A percentile compares a stretch with the other conserved stretches of the same genome.
Conservation (phyloP, 1,140 invertebrate species). For the Tetraneura akinire region DNA sequence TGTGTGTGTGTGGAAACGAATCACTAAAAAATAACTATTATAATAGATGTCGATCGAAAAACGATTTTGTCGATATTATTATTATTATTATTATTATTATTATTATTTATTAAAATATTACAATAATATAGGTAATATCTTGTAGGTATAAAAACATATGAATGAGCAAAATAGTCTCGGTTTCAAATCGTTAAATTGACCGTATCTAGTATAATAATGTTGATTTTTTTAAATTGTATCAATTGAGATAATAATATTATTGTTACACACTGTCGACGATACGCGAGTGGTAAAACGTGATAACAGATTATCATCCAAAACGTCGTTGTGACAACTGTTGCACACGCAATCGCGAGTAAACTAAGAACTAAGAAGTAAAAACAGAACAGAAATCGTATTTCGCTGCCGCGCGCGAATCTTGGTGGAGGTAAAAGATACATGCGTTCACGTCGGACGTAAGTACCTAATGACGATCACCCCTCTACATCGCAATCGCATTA, state of each 20-base stretch:
- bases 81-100: too few relatives aligned
- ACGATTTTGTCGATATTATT: too few relatives aligned
- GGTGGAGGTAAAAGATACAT: conserved; percentile 34
- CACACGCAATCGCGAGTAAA: conserved; percentile 25
- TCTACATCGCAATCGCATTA: too few relatives aligned
- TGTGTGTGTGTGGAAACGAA: not conserved
- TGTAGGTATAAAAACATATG: not conserved
- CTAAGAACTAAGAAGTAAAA: conserved; percentile 28
- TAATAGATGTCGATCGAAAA: not conserved
- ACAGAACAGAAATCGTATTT: not conserved
- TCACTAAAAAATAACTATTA: not conserved
- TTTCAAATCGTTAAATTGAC: not conserved
- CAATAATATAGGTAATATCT: too few relatives aligned
- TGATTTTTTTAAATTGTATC: not conserved
- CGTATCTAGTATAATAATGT: not conserved
- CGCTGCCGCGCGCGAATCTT: not conserved
- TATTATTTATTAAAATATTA: too few relatives aligned
- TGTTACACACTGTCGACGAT: too few relatives aligned
- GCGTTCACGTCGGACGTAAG: not conserved
- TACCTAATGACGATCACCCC: not conserved
- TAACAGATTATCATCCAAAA: conserved; percentile 28
- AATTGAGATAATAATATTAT: not conserved
- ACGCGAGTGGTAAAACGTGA: not conserved
- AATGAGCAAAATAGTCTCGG: not conserved
- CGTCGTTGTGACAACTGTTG: conserved; percentile 44